These are phyloP conservation scores for Euplexia lucipara DNA, from an alignment of 2,888 invertebrate genomes.

Conservation along the genomic window DNA sequence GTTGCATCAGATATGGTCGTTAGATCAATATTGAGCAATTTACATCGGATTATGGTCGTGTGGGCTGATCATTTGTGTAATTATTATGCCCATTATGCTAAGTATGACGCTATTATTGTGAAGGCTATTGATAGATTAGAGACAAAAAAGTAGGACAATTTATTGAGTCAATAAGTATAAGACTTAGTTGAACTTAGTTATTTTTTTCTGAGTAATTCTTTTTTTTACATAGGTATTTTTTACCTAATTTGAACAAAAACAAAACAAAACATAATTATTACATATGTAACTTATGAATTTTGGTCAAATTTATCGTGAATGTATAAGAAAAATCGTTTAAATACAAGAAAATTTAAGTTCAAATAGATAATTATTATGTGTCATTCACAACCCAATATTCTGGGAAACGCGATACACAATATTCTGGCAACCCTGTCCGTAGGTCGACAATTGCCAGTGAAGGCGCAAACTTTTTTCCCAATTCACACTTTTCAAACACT, in stretches of 20 bases:
- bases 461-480: conserved; percentile 72
- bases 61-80: conserved; percentile 52
- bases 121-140: conserved; percentile 44
- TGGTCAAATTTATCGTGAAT: too few relatives aligned
- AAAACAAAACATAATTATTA: too few relatives aligned
- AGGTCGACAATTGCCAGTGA: conserved; percentile 44
- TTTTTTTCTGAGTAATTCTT: too few relatives aligned
- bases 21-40: conserved; percentile 58
- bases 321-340: too few relatives aligned
- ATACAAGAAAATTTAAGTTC: too few relatives aligned
- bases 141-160: conserved; percentile 4
- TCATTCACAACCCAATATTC: conserved; percentile 10
- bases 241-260: too few relatives aligned
- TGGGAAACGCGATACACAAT: not conserved
- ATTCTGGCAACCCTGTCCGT: conserved; percentile 54
- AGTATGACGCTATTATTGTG: conserved; percentile 24
- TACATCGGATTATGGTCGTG: conserved; percentile 39
- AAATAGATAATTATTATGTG: too few relatives aligned
- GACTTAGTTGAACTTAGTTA: too few relatives aligned
- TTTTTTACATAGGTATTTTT: too few relatives aligned
- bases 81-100: conserved; percentile 49
- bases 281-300: too few relatives aligned
- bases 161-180: not conserved
- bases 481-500: conserved; percentile 78
- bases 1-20: conserved; percentile 48